Base-by-base conservation (phyloP, 1,140 invertebrate species). In the Conus betulinus region DNA sequence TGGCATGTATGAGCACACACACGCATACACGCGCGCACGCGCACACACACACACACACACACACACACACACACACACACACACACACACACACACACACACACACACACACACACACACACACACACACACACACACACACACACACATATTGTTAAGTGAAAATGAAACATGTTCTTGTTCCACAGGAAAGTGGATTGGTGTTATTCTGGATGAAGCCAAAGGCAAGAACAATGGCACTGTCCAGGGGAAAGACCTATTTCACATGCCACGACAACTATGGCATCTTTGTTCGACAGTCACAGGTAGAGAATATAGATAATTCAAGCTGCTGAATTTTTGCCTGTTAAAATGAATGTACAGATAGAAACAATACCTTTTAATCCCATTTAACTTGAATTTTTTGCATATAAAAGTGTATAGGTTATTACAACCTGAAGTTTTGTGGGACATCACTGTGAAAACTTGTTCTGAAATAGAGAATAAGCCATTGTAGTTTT, bases 141-240 rank as follows among this genome's bases (percentile, higher is more conserved):
- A n/a, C 20, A 23, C 20, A n/a, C 20, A 74, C 71, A 25, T 4
- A 25, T 23, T 74, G 7, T 74, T 74, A 23, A 74, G 23, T 74
- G 7, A 2, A 20, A n/a, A 74, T 20, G 71, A 74, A 39, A 78
- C 88, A 25, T 81, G 67, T 23, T 79, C 81, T 51, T 87, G 83
- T 55, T 84, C 88, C 88, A 23, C 89, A 95, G 95, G 95, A 27
- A 98, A 99, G 92, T 99, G 99, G 99, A 98, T 98, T 90, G 99
- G 99, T 82, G 97, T 99, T 83, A 98, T 99, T 55, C 96, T 99
- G 86, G 99, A 99, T 95, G 98, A 99, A 89, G 96, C 98, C n/a
- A 98, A 98, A 93, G 99, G 99, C 97, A 99, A 99, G 96, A 99
- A 99, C 95, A 98, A 99, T 96, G 99, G 99, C 25, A 98, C 98